phyloP scores from a whole-genome alignment of 2,113 vertebrate species.

The Helogale parvula region DNA sequence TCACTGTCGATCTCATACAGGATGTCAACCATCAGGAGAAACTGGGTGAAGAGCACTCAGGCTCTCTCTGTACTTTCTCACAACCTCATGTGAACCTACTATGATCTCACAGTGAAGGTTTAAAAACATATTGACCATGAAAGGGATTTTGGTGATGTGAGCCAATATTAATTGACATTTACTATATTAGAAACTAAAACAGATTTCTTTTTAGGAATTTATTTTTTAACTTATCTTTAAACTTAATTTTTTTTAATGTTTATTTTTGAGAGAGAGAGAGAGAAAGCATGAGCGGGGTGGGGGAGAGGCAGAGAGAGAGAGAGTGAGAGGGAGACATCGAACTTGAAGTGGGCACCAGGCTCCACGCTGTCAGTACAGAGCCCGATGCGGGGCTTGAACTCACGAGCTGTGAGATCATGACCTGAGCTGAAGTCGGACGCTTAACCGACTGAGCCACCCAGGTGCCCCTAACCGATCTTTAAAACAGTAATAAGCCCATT shows the following conservation, averaged over 20 bases:
- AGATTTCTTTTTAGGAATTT: neutral
- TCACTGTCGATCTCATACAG: neutral
- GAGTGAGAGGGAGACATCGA: too few species aligned
- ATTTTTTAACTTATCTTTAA: neutral
- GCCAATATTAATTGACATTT: neutral
- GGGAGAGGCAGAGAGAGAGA: too few species aligned
- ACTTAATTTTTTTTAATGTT: too few species aligned
- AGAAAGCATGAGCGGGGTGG: too few species aligned
- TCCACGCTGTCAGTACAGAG: too few species aligned
- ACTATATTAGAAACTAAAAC: conserved; percentile 20
- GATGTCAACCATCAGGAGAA: neutral
- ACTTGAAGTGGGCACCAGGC: too few species aligned
- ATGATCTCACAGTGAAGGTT: neutral
- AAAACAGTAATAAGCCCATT: neutral
- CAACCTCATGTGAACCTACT: neutral
- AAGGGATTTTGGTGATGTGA: neutral
- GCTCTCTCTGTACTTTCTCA: neutral
- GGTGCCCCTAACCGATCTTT: neutral
- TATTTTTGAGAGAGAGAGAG: too few species aligned
- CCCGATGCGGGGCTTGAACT: too few species aligned
- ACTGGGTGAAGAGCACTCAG: neutral
- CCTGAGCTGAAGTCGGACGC: too few species aligned
- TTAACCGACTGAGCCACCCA: too few species aligned
- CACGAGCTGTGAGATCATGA: too few species aligned
- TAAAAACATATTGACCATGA: neutral